Base-by-base conservation (phyloP, 2,113 vertebrate genomes). In the Protobothrops mucrosquamatus region DNA sequence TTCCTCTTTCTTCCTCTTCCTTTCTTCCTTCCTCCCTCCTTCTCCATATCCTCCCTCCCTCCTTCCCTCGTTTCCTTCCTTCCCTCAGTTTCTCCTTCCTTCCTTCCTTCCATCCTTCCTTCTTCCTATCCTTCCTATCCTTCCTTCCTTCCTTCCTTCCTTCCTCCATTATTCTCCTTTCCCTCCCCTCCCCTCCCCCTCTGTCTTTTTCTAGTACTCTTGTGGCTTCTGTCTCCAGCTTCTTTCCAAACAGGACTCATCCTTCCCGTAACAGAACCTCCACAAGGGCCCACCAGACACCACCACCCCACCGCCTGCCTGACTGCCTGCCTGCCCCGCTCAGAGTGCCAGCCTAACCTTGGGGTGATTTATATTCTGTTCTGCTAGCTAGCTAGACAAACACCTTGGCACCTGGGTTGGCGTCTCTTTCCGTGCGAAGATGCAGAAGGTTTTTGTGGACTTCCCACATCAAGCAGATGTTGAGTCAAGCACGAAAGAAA, bases 381-480 rank as follows among this genome's bases (percentile, higher is more conserved):
- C 93, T 95, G 95, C 96, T 93, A 92, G 46, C 51, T 51, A 61
- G 93, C n/a, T n/a, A n/a, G n/a, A 96, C 95, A 96, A 97, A 97
- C 96, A 97, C 96, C 96, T 96, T 61, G 0, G 43, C 93, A 91
- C 87, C 91, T 0, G 91, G 95, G 93, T 91, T 95, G 94, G 89
- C 0, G 92, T 95, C 34, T 55, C 91, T 94, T 23, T 81, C 26
- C 90, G 94, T 94, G 96, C 95, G 95, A 93, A 46, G 43, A 92
- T 39, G 0, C 96, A 95, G 94, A 91, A 93, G 95, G 93, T 57
- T 85, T 3, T 64, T 86, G 92, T 88, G 94, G 89, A 94, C 22
- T 95, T 94, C 88, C 91, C 94, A 52, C 89, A 87, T 57, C 92
- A 39, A 11, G 81, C 46, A 90, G 91, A 3, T 0, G 46, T 93